Conservation (phyloP, 2,888 invertebrate species). For the Nomada flava region DNA sequence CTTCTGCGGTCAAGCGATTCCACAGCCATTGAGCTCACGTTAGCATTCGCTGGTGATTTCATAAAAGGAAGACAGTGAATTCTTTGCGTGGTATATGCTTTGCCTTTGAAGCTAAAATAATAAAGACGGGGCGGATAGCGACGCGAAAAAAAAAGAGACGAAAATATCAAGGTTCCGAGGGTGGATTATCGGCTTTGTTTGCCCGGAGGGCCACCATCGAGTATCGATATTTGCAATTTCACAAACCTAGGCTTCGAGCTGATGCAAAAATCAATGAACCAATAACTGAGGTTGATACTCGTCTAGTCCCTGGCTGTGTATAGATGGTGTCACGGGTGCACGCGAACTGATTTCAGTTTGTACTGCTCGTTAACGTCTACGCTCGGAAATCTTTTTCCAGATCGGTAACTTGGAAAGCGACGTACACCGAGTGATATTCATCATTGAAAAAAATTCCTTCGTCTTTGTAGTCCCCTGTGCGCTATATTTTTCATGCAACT, state of each 20-base stretch:
- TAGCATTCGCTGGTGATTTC: conserved; percentile 43
- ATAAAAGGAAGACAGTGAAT: background rate
- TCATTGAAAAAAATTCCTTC: conserved; percentile 14
- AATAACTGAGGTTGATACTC: conserved; percentile 70
- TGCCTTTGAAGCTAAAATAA: background rate
- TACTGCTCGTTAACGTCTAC: conserved; percentile 57
- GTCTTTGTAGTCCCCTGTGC: background rate
- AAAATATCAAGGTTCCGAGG: conserved; percentile 58
- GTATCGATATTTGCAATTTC: conserved; percentile 74
- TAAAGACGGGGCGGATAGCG: background rate
- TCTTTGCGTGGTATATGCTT: background rate
- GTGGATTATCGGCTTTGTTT: conserved; percentile 71
- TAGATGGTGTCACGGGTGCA: conserved; percentile 29
- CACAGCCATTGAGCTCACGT: conserved; percentile 46
- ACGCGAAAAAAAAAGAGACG: conserved; percentile 17
- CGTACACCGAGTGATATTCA: conserved; percentile 32
- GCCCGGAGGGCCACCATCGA: conserved; percentile 67
- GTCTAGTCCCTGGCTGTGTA: conserved; percentile 41
- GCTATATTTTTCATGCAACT: background rate
- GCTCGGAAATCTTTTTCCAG: conserved; percentile 60
- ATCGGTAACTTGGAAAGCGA: conserved; percentile 54
- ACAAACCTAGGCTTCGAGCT: conserved; percentile 64
- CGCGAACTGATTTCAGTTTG: conserved; percentile 45
- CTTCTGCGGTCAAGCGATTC: conserved; percentile 72
- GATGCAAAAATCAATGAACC: conserved; percentile 77